Evolutionary conservation across 2,888 invertebrate genomes (phyloP).

Genomic region (Altica lythri): DNA sequence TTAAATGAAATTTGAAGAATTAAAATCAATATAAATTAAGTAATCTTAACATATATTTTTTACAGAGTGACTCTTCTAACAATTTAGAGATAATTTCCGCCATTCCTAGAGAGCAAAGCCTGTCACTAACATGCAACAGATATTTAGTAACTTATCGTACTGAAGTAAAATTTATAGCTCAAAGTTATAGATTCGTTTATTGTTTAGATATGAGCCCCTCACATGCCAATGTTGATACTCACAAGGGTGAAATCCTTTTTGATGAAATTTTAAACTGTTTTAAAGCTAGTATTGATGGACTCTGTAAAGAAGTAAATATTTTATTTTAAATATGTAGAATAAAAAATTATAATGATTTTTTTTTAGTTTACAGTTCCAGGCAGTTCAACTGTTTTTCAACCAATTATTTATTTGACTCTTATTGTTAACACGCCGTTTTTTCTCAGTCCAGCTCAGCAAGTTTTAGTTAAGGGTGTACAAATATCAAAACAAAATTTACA

Average conservation of each 20-base stretch:
- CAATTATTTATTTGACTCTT: slow-evolving; percentile 74
- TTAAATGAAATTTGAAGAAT: no score
- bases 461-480: slow-evolving; percentile 71
- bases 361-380: slow-evolving; percentile 73
- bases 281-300: slow-evolving; percentile 61
- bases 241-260: slow-evolving; percentile 65
- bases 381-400: slow-evolving; percentile 64
- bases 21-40: no score
- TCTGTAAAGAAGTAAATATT: slow-evolving; percentile 61
- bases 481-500: slow-evolving; percentile 65
- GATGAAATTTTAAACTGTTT: slow-evolving; percentile 65
- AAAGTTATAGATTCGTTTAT: slow-evolving; percentile 73
- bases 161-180: slow-evolving; percentile 69
- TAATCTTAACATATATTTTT: no score
- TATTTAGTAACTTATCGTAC: slow-evolving; percentile 64
- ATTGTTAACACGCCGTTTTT: slow-evolving; percentile 78
- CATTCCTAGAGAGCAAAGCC: slow-evolving; percentile 61
- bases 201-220: slow-evolving; percentile 81
- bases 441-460: slow-evolving; percentile 72
- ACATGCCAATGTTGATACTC: slow-evolving; percentile 69
- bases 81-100: slow-evolving; percentile 70
- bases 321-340: no score
- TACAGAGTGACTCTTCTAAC: slow-evolving; percentile 57
- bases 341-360: no score
- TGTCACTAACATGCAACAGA: slow-evolving; percentile 53